phyloP scores from a whole-genome alignment of 2,888 invertebrate species.

The Melangyna quadrimaculata region DNA sequence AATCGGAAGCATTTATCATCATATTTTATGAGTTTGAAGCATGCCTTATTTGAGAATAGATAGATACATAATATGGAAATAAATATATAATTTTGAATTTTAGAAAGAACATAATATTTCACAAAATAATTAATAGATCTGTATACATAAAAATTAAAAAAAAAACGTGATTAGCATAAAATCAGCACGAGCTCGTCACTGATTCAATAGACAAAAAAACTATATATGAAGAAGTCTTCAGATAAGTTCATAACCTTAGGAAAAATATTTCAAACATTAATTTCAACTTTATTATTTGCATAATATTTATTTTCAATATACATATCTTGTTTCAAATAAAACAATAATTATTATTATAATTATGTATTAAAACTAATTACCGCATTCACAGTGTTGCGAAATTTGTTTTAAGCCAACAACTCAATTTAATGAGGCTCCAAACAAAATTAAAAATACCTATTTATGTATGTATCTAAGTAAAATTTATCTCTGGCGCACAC shows the following conservation, averaged over 20 bases:
- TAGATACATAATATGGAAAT: neutral
- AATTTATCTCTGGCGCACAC: neutral
- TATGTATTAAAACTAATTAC: constrained; percentile 5
- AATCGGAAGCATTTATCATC: constrained; percentile 50
- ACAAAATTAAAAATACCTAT: neutral
- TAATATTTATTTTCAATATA: neutral
- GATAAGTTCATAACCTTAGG: neutral
- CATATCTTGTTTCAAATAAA: constrained; percentile 14
- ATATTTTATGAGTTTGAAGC: constrained; percentile 6
- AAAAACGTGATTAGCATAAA: constrained; percentile 47
- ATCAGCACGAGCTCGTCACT: constrained; percentile 45
- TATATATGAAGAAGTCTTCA: neutral
- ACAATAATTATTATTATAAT: neutral
- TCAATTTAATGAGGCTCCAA: constrained; percentile 41
- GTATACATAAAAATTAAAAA: neutral
- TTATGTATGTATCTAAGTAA: neutral
- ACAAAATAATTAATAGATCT: constrained; percentile 1
- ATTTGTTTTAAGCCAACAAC: constrained; percentile 42
- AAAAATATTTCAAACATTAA: neutral
- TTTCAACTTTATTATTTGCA: constrained; percentile 8
- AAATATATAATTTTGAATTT: neutral
- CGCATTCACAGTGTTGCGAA: constrained; percentile 33
- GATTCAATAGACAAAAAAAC: neutral
- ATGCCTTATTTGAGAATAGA: neutral
- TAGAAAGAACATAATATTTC: neutral